These are phyloP conservation scores for Ardeotis arabs DNA, from an alignment of 2,113 vertebrate genomes.

Conservation along the genomic window DNA sequence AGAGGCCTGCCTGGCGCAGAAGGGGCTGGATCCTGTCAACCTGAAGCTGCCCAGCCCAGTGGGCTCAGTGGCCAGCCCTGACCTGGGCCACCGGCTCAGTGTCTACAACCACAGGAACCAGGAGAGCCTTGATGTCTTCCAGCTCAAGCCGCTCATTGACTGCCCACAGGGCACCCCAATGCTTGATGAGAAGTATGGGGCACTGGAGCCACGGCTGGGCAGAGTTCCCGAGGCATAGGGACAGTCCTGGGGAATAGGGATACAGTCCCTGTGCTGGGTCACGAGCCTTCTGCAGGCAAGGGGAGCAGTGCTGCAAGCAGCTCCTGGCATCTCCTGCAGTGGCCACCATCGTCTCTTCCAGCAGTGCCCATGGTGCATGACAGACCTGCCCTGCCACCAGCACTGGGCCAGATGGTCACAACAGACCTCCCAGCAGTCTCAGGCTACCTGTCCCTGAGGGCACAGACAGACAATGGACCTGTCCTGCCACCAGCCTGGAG, in stretches of 20 bases:
- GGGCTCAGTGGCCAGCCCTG: constrained; percentile 76
- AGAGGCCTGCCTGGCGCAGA: constrained; percentile 83
- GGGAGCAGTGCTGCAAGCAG: not conserved
- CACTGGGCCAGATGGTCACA: not conserved
- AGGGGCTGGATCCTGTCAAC: constrained; percentile 87
- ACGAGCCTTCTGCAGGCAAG: accelerated
- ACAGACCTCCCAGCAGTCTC: not conserved
- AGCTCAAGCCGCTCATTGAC: constrained; percentile 84
- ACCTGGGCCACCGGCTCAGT: constrained; percentile 83
- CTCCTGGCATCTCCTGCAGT: accelerated
- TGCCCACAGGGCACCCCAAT: constrained; percentile 75
- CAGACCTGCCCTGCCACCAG: not conserved
- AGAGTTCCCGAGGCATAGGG: constrained; percentile 71
- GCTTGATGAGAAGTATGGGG: constrained; percentile 85
- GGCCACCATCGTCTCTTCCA: accelerated
- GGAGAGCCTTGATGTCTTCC: constrained; percentile 80
- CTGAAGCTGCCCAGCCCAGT: constrained; percentile 82
- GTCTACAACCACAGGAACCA: constrained; percentile 90
- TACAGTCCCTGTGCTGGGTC: accelerated
- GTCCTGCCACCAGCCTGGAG: not conserved
- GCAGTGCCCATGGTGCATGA: accelerated
- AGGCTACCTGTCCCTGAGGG: not conserved
- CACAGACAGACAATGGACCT: accelerated
- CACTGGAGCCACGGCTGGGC: constrained; percentile 72
- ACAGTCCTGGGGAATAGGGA: accelerated